Percentiles rank a stretch among this genome's conserved stretches.
These are phyloP conservation scores for Diorhabda carinulata DNA, from an alignment of 1,140 invertebrate genomes.

Conservation along the genomic window DNA sequence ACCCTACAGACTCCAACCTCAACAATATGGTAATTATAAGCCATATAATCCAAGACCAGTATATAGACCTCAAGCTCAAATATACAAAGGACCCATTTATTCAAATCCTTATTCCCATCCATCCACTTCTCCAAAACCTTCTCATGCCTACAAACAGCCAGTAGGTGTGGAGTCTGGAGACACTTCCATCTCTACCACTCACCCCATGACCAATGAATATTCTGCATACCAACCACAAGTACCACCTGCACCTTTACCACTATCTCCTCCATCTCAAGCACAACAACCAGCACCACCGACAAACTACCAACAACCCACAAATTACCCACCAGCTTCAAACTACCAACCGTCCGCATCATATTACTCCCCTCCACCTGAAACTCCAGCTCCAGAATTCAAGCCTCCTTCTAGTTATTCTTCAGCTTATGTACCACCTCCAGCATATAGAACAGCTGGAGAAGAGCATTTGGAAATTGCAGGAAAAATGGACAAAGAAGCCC, in stretches of 20 bases:
- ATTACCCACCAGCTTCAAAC: slow-evolving; percentile 6
- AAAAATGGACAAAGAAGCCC: slow-evolving; percentile 31
- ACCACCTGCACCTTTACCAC: too few species aligned
- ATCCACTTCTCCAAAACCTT: slow-evolving; percentile 7
- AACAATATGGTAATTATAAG: slow-evolving; percentile 20
- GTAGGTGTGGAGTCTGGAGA: too few species aligned
- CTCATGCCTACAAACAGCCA: background rate
- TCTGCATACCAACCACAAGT: too few species aligned
- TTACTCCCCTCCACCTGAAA: slow-evolving; percentile 11
- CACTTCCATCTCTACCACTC: too few species aligned
- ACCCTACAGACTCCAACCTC: slow-evolving; percentile 15
- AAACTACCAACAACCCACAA: slow-evolving; percentile 9
- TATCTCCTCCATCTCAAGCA: slow-evolving; percentile 3
- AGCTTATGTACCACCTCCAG: slow-evolving; percentile 23
- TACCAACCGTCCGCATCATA: slow-evolving; percentile 12
- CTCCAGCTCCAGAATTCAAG: slow-evolving; percentile 22
- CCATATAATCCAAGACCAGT: slow-evolving; percentile 12
- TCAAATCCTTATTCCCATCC: slow-evolving; percentile 13
- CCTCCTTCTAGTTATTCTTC: slow-evolving; percentile 18
- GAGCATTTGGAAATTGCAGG: slow-evolving; percentile 23
- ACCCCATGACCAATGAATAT: too few species aligned
- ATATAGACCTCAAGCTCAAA: slow-evolving; percentile 16
- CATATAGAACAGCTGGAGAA: slow-evolving; percentile 24
- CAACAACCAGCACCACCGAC: background rate
- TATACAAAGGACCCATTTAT: slow-evolving; percentile 4